A percentile compares a stretch with the other conserved stretches of the same genome.
These are phyloP conservation scores for Galleria mellonella DNA, from an alignment of 1,140 invertebrate species.

Conservation along the genomic window DNA sequence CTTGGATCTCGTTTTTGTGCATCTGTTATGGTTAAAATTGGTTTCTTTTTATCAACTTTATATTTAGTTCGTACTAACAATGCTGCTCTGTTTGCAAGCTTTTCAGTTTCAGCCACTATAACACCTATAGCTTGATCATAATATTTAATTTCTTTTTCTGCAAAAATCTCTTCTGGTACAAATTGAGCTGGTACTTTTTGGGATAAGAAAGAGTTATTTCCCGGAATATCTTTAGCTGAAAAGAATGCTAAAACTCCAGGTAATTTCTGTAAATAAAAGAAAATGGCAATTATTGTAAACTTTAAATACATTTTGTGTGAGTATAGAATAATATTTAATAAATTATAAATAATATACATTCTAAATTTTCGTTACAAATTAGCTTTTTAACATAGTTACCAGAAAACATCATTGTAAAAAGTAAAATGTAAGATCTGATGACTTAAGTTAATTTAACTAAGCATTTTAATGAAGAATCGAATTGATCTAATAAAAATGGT, in stretches of 20 bases:
- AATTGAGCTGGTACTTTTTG: constrained; percentile 72
- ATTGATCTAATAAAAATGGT: not conserved
- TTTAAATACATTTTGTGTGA: no score
- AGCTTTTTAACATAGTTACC: no score
- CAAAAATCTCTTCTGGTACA: constrained; percentile 75
- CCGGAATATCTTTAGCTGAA: constrained; percentile 85
- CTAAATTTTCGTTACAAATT: no score
- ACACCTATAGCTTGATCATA: constrained; percentile 85
- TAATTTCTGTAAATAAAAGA: constrained; percentile 64
- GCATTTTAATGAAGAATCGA: no score
- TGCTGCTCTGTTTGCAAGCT: constrained; percentile 78
- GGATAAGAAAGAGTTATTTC: constrained; percentile 76
- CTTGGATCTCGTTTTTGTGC: constrained; percentile 70
- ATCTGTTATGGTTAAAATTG: constrained; percentile 77
- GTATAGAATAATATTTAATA: no score
- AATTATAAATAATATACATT: no score
- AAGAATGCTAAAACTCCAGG: constrained; percentile 83
- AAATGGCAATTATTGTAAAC: no score
- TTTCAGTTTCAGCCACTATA: constrained; percentile 79
- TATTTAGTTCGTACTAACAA: constrained; percentile 82
- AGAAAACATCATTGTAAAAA: no score
- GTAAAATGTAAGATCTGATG: no score
- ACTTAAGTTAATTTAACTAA: no score
- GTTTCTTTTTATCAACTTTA: constrained; percentile 31
- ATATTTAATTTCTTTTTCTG: constrained; percentile 71